These are phyloP conservation scores for Folsomia candida DNA, from an alignment of 2,888 invertebrate genomes.

Conservation along the genomic window DNA sequence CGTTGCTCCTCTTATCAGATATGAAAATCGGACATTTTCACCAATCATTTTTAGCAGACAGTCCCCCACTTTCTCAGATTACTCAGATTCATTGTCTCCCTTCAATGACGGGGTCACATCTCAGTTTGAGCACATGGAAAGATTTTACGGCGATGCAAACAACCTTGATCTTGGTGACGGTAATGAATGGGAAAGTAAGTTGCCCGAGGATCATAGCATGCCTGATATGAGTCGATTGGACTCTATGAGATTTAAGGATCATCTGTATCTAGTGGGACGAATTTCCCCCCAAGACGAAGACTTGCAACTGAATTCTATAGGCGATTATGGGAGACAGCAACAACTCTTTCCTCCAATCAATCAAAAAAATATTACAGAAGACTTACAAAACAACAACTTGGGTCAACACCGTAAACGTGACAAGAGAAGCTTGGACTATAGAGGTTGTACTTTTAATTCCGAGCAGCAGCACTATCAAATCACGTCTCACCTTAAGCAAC, in stretches of 20 bases:
- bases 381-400: not conserved
- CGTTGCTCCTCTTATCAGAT: too few species aligned
- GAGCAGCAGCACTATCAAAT: too few species aligned
- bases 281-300: constrained; percentile 58
- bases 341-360: not conserved
- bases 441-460: too few species aligned
- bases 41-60: too few species aligned
- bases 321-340: constrained; percentile 60
- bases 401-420: not conserved
- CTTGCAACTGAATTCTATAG: constrained; percentile 59
- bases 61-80: too few species aligned
- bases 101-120: too few species aligned
- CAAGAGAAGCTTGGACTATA: not conserved
- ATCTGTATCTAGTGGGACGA: constrained; percentile 11
- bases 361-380: not conserved
- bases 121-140: too few species aligned
- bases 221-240: not conserved
- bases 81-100: too few species aligned
- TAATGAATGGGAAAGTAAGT: constrained; percentile 1
- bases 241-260: not conserved
- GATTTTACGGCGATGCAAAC: too few species aligned
- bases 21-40: too few species aligned
- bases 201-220: not conserved
- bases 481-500: too few species aligned
- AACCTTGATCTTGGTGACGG: too few species aligned